Conservation (phyloP, 1,140 invertebrate species). For the Papilio xuthus region DNA sequence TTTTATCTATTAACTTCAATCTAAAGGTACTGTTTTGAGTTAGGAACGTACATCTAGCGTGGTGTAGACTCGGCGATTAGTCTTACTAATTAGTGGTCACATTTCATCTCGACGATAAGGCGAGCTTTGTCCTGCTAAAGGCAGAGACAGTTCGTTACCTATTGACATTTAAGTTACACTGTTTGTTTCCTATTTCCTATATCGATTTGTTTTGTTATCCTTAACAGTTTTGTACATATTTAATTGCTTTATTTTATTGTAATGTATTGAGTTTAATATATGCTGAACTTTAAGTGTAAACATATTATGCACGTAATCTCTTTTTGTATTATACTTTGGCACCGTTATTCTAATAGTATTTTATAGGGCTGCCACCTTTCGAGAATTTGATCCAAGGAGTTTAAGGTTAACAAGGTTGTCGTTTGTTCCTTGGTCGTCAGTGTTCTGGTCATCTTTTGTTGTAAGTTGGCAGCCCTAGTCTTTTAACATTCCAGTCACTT, state of each 20-base stretch:
- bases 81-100: constrained; percentile 33
- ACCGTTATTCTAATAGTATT: too few relatives aligned
- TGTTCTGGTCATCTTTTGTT: too few relatives aligned
- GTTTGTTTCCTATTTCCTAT: constrained; percentile 28
- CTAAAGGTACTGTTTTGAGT: background rate
- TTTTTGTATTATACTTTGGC: too few relatives aligned
- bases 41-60: background rate
- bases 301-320: too few relatives aligned
- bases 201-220: constrained; percentile 7
- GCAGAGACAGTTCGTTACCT: constrained; percentile 34
- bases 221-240: background rate
- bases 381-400: background rate
- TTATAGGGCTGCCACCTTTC: too few relatives aligned
- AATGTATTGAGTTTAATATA: background rate
- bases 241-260: background rate
- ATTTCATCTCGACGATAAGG: constrained; percentile 27
- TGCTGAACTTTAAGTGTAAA: too few relatives aligned
- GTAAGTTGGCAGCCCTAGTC: too few relatives aligned
- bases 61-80: constrained; percentile 20
- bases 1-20: background rate
- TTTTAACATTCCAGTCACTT: too few relatives aligned
- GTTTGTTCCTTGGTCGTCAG: too few relatives aligned
- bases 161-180: constrained; percentile 36
- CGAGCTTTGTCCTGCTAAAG: constrained; percentile 29
- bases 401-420: background rate